These are phyloP conservation scores for Vespertilio murinus DNA, from an alignment of 2,797 vertebrate species.

Conservation along the genomic window DNA sequence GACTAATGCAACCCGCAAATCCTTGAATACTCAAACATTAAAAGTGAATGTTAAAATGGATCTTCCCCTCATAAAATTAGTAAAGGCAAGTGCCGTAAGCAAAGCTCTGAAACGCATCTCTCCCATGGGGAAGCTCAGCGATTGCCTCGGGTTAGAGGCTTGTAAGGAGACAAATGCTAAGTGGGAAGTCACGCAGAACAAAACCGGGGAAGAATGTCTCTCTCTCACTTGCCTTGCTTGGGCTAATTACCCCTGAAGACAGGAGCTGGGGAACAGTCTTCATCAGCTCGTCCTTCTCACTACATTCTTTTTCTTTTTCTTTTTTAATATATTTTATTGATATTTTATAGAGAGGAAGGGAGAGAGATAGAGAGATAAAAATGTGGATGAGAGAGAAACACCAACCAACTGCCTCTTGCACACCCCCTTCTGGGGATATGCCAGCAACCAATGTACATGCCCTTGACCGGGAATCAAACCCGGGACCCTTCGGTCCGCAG, in stretches of 20 bases:
- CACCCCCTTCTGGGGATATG: no score
- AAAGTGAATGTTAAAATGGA: constrained; percentile 50
- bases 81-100: constrained; percentile 56
- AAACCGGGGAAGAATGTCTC: constrained; percentile 48
- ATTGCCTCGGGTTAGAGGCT: constrained; percentile 65
- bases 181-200: constrained; percentile 55
- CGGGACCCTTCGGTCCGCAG: no score
- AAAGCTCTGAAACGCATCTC: constrained; percentile 57
- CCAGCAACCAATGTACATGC: no score
- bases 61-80: constrained; percentile 59
- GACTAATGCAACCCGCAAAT: neutral
- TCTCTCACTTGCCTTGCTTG: constrained; percentile 66
- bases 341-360: no score
- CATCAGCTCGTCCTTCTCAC: constrained; percentile 59
- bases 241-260: constrained; percentile 70
- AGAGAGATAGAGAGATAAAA: no score
- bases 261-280: constrained; percentile 62
- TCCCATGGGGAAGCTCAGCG: constrained; percentile 33
- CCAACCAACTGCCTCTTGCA: no score
- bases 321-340: no score
- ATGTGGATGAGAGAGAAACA: no score
- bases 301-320: no score
- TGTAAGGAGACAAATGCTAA: constrained; percentile 67
- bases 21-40: neutral
- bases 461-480: no score